Conservation (phyloP, 2,113 vertebrate genomes). For the Rhinoderma darwinii region DNA sequence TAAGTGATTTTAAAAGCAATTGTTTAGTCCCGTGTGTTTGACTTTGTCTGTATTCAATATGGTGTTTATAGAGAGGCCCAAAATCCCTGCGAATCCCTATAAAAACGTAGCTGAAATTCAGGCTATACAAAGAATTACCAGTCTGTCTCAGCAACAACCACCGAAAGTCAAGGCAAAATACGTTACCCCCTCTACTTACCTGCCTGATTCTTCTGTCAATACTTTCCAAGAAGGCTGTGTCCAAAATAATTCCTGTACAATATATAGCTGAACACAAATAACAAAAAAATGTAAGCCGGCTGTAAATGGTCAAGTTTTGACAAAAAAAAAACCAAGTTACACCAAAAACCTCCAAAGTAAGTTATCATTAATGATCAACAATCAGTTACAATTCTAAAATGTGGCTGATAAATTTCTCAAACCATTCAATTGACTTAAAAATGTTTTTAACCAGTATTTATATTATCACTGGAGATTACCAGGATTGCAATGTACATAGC, state of each 20-base stretch:
- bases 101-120: conserved; percentile 44
- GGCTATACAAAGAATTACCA: conserved; percentile 38
- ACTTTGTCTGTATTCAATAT: conserved; percentile 31
- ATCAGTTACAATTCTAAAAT: neutral
- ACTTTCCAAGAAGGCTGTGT: neutral
- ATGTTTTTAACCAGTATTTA: neutral
- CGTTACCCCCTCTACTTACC: conserved; percentile 18
- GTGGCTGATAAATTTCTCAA: neutral
- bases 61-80: conserved; percentile 35
- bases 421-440: neutral
- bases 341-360: too few species aligned
- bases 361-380: neutral
- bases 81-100: conserved; percentile 54
- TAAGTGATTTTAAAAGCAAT: conserved; percentile 56
- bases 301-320: too few species aligned
- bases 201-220: conserved; percentile 13
- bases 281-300: too few species aligned
- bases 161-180: neutral
- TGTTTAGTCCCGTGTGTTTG: conserved; percentile 52
- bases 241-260: neutral
- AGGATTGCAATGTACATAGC: too few species aligned
- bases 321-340: too few species aligned
- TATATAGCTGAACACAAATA: too few species aligned
- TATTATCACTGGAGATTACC: neutral
- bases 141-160: neutral